Evolutionary conservation across 1,140 invertebrate species (phyloP).

Genomic region (Drosophila grimshawi): DNA sequence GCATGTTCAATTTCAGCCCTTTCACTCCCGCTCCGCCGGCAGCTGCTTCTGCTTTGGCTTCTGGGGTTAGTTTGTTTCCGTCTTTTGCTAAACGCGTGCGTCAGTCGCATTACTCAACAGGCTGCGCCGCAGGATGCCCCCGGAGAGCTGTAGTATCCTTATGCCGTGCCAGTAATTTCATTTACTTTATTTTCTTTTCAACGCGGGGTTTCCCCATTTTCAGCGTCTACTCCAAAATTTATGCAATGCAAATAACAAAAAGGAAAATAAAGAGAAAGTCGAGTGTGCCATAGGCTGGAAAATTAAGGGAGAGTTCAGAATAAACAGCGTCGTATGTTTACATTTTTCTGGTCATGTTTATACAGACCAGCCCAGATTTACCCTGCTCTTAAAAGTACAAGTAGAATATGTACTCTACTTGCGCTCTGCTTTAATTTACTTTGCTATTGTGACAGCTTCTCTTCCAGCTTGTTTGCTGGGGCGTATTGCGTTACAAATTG

Average conservation of each 20-base stretch:
- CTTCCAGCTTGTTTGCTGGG: slow-evolving; percentile 20
- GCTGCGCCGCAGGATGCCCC: slow-evolving; percentile 54
- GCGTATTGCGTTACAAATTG: slow-evolving; percentile 67
- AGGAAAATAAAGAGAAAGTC: slow-evolving; percentile 1
- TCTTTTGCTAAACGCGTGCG: slow-evolving; percentile 56
- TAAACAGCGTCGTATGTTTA: slow-evolving; percentile 61
- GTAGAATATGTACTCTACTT: slow-evolving; percentile 15
- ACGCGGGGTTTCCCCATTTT: slow-evolving; percentile 15
- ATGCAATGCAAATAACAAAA: slow-evolving; percentile 46
- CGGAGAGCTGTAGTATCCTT: slow-evolving; percentile 40
- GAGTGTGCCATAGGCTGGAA: slow-evolving; percentile 7
- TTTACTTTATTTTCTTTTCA: slow-evolving; percentile 55
- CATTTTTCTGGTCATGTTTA: slow-evolving; percentile 59
- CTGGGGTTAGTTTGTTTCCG: slow-evolving; percentile 49
- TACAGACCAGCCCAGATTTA: slow-evolving; percentile 16
- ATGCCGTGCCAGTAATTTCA: slow-evolving; percentile 59
- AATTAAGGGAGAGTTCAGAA: slow-evolving; percentile 23
- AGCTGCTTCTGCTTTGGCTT: slow-evolving; percentile 50
- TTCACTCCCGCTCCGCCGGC: slow-evolving; percentile 30
- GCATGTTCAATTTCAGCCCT: slow-evolving; percentile 37
- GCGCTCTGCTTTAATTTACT: slow-evolving; percentile 6
- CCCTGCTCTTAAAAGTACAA: slow-evolving; percentile 1
- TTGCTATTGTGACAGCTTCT: slow-evolving; percentile 40
- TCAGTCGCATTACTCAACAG: slow-evolving; percentile 57
- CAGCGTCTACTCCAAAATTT: slow-evolving; percentile 44